A percentile compares a stretch with the other conserved stretches of the same genome.
Evolutionary conservation across 2,888 invertebrate species (phyloP).

Genomic region (Helleia helle): DNA sequence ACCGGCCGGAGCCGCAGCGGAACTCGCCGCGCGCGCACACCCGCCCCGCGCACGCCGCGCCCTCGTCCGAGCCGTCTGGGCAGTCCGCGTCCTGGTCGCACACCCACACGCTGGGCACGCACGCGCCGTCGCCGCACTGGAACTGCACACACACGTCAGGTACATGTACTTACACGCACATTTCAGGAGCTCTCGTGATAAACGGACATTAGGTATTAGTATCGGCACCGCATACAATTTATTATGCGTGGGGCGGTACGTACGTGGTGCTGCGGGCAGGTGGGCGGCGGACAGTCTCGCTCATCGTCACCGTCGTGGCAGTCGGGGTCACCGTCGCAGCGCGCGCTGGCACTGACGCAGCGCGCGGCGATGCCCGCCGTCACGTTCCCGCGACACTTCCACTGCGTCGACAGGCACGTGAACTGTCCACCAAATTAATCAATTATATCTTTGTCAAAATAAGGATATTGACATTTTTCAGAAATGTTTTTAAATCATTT

Average conservation of each 20-base stretch:
- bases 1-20: conserved; percentile 80
- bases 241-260: no score
- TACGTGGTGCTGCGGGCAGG: conserved; percentile 78
- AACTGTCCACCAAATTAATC: conserved; percentile 46
- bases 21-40: conserved; percentile 31
- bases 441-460: neutral
- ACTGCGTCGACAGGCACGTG: conserved; percentile 80
- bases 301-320: conserved; percentile 85
- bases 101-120: conserved; percentile 86
- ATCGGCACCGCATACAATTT: no score
- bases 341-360: conserved; percentile 76
- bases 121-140: conserved; percentile 80
- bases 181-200: no score
- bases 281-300: conserved; percentile 77
- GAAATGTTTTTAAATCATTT: no score
- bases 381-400: conserved; percentile 77
- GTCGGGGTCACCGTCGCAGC: conserved; percentile 82
- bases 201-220: no score
- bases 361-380: conserved; percentile 71
- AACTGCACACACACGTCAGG: no score
- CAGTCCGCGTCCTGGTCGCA: conserved; percentile 88
- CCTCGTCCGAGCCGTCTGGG: conserved; percentile 75
- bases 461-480: no score
- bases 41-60: conserved; percentile 27
- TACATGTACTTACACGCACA: no score